Evolutionary conservation across 2,888 invertebrate species (phyloP).

Genomic region (Melieria picta): DNA sequence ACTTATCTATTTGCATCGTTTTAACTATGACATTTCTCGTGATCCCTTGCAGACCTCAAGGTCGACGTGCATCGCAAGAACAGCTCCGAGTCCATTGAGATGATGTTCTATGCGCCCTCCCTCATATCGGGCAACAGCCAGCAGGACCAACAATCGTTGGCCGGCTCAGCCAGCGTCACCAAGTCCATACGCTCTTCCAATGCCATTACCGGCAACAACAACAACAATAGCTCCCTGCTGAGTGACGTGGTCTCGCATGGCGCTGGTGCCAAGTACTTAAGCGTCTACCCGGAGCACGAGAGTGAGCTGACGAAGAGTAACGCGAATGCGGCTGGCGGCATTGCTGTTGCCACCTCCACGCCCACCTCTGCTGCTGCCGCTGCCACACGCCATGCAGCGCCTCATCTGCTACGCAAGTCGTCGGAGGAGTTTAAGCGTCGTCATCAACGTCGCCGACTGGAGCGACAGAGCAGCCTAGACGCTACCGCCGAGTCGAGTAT

Average conservation of each 20-base stretch:
- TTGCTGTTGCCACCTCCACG: not conserved
- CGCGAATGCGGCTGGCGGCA: conserved; percentile 27
- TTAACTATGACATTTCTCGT: not conserved
- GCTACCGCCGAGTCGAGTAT: conserved; percentile 52
- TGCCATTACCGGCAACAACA: conserved; percentile 22
- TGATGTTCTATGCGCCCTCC: conserved; percentile 70
- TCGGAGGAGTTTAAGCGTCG: conserved; percentile 58
- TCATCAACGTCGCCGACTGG: conserved; percentile 53
- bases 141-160: conserved; percentile 60
- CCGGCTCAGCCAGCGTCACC: conserved; percentile 53
- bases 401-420: conserved; percentile 56
- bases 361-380: conserved; percentile 18
- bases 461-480: conserved; percentile 62
- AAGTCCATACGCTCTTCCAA: conserved; percentile 56
- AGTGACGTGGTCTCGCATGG: not conserved
- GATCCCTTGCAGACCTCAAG: conserved; percentile 76
- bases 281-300: conserved; percentile 59
- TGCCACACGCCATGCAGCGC: conserved; percentile 41
- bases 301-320: conserved; percentile 39
- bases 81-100: conserved; percentile 87
- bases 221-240: not conserved
- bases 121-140: conserved; percentile 56
- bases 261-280: conserved; percentile 53
- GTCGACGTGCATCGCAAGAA: conserved; percentile 94
- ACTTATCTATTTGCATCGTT: too few species aligned